A percentile compares a stretch with the other conserved stretches of the same genome.
These are phyloP conservation scores for Pristionchus mayeri DNA, from an alignment of 2,888 invertebrate genomes.

Conservation along the genomic window DNA sequence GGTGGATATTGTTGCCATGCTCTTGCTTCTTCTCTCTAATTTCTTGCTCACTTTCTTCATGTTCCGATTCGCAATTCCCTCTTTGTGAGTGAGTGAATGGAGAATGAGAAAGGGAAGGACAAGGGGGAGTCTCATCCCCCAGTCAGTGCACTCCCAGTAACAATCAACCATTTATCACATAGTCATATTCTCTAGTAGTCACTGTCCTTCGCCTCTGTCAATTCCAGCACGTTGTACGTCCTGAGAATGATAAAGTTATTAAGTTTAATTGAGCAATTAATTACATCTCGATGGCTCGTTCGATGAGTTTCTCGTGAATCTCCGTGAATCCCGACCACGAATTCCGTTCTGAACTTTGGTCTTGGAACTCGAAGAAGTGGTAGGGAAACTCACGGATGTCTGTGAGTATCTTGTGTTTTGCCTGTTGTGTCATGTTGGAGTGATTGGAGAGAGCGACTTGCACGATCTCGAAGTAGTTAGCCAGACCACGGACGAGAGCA, in stretches of 20 bases:
- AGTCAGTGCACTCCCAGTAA: background rate
- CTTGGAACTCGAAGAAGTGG: background rate
- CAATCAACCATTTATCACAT: slow-evolving; percentile 25
- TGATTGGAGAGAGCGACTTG: slow-evolving; percentile 26
- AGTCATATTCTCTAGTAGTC: background rate
- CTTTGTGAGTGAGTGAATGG: background rate
- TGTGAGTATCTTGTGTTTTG: background rate
- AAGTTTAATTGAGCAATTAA: background rate
- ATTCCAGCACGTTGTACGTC: slow-evolving; percentile 20
- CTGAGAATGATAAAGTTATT: background rate
- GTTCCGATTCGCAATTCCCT: slow-evolving; percentile 52
- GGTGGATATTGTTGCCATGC: slow-evolving; percentile 61
- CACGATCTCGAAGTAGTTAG: slow-evolving; percentile 21
- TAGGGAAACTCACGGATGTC: background rate
- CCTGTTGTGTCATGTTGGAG: slow-evolving; percentile 30
- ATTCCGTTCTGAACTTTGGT: background rate
- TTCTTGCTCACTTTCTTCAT: slow-evolving; percentile 57
- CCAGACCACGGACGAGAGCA: background rate
- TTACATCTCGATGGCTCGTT: background rate
- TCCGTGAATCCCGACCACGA: slow-evolving; percentile 27
- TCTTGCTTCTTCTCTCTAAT: slow-evolving; percentile 61
- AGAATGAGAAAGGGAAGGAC: background rate
- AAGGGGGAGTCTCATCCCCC: background rate
- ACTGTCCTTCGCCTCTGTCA: background rate
- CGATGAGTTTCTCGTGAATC: slow-evolving; percentile 39